A percentile compares a stretch with the other conserved stretches of the same genome.
Evolutionary conservation across 2,113 vertebrate species (phyloP).

Genomic region (Dolichallabes microphthalmus): DNA sequence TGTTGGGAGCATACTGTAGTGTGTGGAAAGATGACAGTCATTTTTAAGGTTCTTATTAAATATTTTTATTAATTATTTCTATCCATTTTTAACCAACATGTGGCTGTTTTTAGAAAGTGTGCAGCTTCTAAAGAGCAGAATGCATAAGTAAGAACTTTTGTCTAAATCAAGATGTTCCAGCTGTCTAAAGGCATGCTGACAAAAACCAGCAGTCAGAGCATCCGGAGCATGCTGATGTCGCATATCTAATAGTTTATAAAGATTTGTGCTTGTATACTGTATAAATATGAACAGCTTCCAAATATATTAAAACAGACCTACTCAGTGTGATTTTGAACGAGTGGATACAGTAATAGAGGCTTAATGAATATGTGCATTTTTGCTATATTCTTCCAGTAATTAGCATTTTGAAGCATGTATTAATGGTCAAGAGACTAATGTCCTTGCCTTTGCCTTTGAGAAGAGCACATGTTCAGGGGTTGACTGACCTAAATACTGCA

Average conservation of each 20-base stretch:
- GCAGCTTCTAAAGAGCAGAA: not conserved
- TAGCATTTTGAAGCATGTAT: not conserved
- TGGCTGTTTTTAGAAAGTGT: not conserved
- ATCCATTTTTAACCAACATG: not conserved
- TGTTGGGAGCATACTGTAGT: not conserved
- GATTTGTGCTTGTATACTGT: not conserved
- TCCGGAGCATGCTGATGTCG: not conserved
- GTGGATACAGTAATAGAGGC: not conserved
- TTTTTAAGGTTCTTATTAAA: not conserved
- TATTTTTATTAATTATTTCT: conserved; percentile 12
- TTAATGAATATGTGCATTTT: not conserved
- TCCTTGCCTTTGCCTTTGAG: conserved; percentile 22
- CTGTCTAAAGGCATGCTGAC: conserved; percentile 1
- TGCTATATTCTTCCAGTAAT: not conserved
- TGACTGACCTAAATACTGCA: conserved; percentile 48
- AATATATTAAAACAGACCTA: not conserved
- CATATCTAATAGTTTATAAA: too few species aligned
- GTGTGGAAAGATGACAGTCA: not conserved
- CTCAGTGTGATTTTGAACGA: not conserved
- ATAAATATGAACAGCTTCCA: not conserved
- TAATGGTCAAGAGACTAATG: not conserved
- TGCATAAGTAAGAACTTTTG: not conserved
- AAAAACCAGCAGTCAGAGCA: not conserved
- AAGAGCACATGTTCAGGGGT: conserved; percentile 40
- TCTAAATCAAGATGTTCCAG: not conserved